phyloP scores from a whole-genome alignment of 2,888 invertebrate species.

The Venustoraphidia nigricollis region DNA sequence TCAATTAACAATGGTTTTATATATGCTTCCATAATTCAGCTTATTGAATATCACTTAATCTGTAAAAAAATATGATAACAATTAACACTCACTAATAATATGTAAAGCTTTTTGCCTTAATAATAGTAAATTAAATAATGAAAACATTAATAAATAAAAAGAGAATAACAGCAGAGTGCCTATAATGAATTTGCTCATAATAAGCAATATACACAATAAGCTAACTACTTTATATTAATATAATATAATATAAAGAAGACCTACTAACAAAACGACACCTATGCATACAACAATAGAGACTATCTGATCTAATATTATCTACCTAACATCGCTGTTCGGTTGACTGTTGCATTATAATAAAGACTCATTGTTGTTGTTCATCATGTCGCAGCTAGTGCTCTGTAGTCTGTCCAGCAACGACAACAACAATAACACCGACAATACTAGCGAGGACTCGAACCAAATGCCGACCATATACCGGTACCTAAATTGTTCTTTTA shows the following conservation, averaged over 20 bases:
- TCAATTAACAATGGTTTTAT: too few species aligned
- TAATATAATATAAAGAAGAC: not conserved
- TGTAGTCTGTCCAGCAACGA: constrained; percentile 43
- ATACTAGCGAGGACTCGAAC: constrained; percentile 74
- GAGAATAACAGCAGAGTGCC: constrained; percentile 1
- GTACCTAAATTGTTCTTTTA: constrained; percentile 29
- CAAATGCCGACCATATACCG: constrained; percentile 79
- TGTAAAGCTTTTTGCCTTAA: not conserved
- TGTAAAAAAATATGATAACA: too few species aligned
- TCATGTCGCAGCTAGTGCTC: constrained; percentile 61
- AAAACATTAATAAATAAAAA: not conserved
- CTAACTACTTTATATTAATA: not conserved
- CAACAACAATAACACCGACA: constrained; percentile 59
- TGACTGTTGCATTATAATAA: too few species aligned
- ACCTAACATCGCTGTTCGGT: too few species aligned
- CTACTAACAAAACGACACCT: not conserved
- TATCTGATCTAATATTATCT: too few species aligned
- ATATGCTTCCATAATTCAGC: too few species aligned
- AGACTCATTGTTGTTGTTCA: constrained; percentile 11
- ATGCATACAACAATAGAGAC: too few species aligned
- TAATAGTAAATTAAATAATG: not conserved
- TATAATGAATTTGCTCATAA: not conserved
- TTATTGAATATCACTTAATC: too few species aligned
- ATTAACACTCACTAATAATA: not conserved
- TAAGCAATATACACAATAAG: not conserved